phyloP scores from a whole-genome alignment of 2,888 invertebrate species.

The Ophion ellenae region DNA sequence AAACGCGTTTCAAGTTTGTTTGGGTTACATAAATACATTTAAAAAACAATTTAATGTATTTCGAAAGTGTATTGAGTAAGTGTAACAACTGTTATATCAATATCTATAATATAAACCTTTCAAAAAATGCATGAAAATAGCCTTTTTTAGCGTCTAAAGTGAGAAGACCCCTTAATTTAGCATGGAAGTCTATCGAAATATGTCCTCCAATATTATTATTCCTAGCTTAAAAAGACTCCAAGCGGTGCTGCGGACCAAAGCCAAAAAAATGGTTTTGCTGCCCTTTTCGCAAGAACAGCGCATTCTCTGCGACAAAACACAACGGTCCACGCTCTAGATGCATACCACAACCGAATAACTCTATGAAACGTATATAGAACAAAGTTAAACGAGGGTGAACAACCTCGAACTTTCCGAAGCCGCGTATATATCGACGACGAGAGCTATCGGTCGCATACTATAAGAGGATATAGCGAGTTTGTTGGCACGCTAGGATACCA shows the following conservation, averaged over 20 bases:
- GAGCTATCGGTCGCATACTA: conserved; percentile 35
- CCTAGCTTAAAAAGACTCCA: too few species aligned
- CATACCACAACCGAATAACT: neutral
- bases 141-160: too few species aligned
- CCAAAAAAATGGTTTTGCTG: neutral
- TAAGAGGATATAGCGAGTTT: conserved; percentile 39
- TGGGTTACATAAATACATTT: too few species aligned
- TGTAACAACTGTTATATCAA: too few species aligned
- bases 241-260: neutral
- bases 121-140: too few species aligned
- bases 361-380: conserved; percentile 17
- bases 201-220: too few species aligned
- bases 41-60: too few species aligned
- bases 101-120: too few species aligned
- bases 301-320: neutral
- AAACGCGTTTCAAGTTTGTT: too few species aligned
- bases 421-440: conserved; percentile 18
- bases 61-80: too few species aligned
- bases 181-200: too few species aligned
- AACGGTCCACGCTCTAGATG: neutral
- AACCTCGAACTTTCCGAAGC: conserved; percentile 33
- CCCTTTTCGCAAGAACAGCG: neutral
- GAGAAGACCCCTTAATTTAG: too few species aligned
- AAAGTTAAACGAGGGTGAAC: conserved; percentile 34
- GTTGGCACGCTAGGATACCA: conserved; percentile 54